A percentile compares a stretch with the other conserved stretches of the same genome.
Conservation (phyloP, 1,140 invertebrate genomes). For the Diabrotica undecimpunctata region DNA sequence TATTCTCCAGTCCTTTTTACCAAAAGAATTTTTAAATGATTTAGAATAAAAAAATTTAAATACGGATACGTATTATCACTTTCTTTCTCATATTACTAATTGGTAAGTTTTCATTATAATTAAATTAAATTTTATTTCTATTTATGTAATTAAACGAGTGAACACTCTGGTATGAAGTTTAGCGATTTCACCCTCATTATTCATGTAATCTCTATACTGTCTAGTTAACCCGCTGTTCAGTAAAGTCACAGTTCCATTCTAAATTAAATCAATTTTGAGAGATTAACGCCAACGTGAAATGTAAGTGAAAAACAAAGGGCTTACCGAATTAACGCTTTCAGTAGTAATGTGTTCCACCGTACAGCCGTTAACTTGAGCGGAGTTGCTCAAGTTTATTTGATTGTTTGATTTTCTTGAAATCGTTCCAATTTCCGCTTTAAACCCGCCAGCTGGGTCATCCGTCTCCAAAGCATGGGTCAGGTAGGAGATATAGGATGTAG, state of each 20-base stretch:
- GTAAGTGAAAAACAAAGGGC: slow-evolving; percentile 19
- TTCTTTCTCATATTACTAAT: no score
- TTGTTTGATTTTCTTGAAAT: slow-evolving; percentile 37
- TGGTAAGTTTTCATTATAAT: no score
- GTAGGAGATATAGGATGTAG: slow-evolving; percentile 89
- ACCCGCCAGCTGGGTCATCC: slow-evolving; percentile 69
- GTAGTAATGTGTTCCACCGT: slow-evolving; percentile 30
- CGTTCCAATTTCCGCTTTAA: slow-evolving; percentile 65
- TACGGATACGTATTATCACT: no score
- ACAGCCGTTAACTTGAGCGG: slow-evolving; percentile 31
- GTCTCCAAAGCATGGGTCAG: slow-evolving; percentile 77
- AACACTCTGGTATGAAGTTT: no score
- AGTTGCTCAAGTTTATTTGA: slow-evolving; percentile 14
- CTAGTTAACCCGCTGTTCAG: neutral
- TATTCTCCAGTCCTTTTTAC: no score
- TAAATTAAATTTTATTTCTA: no score
- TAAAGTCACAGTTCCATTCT: neutral
- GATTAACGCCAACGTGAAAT: neutral
- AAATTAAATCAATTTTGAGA: neutral
- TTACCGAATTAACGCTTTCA: slow-evolving; percentile 42
- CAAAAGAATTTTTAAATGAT: no score
- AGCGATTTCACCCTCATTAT: no score
- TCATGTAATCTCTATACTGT: no score
- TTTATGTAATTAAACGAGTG: no score
- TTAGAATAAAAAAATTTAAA: no score